Evolutionary conservation across 2,113 vertebrate species (phyloP), one percentile per base, ranked within the genome.

Genomic region (Colistium nudipinnis): DNA sequence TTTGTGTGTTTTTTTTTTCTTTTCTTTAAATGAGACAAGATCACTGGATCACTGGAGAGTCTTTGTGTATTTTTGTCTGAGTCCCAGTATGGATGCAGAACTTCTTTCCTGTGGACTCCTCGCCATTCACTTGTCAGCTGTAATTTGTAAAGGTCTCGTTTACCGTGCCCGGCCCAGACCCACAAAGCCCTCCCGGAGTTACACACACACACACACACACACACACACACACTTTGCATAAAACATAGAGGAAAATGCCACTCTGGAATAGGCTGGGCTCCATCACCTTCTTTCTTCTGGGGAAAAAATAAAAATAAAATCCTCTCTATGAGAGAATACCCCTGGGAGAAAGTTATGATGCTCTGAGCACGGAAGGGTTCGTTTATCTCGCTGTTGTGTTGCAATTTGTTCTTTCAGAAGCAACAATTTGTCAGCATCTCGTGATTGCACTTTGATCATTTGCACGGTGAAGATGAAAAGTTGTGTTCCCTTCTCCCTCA

Each of bases 401-500:
- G 36, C 60, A 80, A 48, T 81, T 83, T 83, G 74, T 82, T 80
- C 70, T 65, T 56, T 10, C 61, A 71, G 43, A 79, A 66, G 43
- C 62, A 24, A 19, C 65, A 56, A 61, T 82, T 78, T 80, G 67
- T 61, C 81, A 62, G 63, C 36, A 27, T 70, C 57, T 81, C 75
- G 83, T 61, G 76, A 86, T 76, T n/a, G 60, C 41, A 3, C 64
- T 66, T 72, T 81, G 74, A 81, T 81, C 63, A 76, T 55, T n/a
- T 28, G 53, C n/a, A 7, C 45, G 63, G 36, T 44, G 41, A 35
- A 62, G 57, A 76, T 79, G 82, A 64, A 83, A 78, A 66, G 28
- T 48, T 3, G 9, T 41, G 14, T 67, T 66, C 74, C 82, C 82
- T 81, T 86, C n/a, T 59, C 82, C 89, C 88, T 30, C 87, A 99